These are phyloP conservation scores for Lithophane semibrunnea DNA, from an alignment of 2,888 invertebrate genomes.

Conservation along the genomic window DNA sequence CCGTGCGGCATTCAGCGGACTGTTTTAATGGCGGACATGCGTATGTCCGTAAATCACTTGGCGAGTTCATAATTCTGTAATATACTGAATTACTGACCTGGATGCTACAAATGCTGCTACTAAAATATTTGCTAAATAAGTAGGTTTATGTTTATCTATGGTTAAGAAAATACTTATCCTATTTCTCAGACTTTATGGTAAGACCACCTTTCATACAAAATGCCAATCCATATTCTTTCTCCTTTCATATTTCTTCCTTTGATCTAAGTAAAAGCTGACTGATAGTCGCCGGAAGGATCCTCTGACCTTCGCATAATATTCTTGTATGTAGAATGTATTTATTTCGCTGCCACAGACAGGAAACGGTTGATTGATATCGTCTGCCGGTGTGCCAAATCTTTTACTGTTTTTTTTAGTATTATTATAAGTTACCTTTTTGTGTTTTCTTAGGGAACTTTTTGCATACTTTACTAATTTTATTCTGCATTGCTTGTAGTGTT, in stretches of 20 bases:
- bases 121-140: background rate
- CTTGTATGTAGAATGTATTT: slow-evolving; percentile 40
- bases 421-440: background rate
- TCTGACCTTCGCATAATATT: slow-evolving; percentile 34
- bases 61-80: background rate
- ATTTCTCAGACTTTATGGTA: background rate
- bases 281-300: slow-evolving; percentile 45
- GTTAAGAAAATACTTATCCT: background rate
- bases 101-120: background rate
- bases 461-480: background rate
- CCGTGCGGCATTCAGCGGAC: background rate
- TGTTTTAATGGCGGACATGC: background rate
- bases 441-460: background rate
- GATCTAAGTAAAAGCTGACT: slow-evolving; percentile 34
- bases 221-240: background rate
- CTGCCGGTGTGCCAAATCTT: slow-evolving; percentile 22
- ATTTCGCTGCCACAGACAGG: slow-evolving; percentile 26
- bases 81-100: background rate
- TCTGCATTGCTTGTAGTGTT: background rate
- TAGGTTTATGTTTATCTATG: too few species aligned
- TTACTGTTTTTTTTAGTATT: background rate
- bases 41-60: background rate
- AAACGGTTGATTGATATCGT: slow-evolving; percentile 52
- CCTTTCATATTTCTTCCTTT: slow-evolving; percentile 42
- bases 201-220: slow-evolving; percentile 8